Evolutionary conservation across 2,113 vertebrate genomes (phyloP).

Genomic region (Dasyurus viverrinus): DNA sequence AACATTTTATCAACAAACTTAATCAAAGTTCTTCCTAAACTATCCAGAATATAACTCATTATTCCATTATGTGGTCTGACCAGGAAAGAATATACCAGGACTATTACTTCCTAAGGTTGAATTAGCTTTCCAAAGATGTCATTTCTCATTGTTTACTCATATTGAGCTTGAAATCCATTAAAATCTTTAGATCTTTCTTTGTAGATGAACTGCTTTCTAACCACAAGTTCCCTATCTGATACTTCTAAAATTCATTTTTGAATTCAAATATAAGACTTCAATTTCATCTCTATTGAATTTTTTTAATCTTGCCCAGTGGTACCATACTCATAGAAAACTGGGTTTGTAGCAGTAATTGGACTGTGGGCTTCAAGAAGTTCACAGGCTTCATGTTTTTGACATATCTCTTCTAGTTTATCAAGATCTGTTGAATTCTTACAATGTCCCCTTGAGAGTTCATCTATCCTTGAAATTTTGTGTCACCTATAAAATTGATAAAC

Average conservation of each 20-base stretch:
- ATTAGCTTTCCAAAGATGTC: not conserved
- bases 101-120: not conserved
- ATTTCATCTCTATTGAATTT: not conserved
- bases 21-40: not conserved
- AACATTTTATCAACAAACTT: not conserved
- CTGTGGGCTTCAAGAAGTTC: not conserved
- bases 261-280: not conserved
- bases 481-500: not conserved
- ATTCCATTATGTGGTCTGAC: not conserved
- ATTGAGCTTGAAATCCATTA: not conserved
- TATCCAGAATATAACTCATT: not conserved
- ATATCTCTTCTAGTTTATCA: not conserved
- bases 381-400: not conserved
- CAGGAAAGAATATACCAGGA: not conserved
- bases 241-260: not conserved
- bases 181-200: not conserved
- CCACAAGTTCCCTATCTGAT: not conserved
- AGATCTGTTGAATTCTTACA: not conserved
- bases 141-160: not conserved
- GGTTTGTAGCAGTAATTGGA: not conserved
- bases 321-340: not conserved
- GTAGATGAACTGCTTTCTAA: not conserved
- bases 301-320: not conserved
- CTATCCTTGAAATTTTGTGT: not conserved
- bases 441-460: not conserved